Base-by-base conservation (phyloP, 2,113 vertebrate genomes). In the Caretta caretta region DNA sequence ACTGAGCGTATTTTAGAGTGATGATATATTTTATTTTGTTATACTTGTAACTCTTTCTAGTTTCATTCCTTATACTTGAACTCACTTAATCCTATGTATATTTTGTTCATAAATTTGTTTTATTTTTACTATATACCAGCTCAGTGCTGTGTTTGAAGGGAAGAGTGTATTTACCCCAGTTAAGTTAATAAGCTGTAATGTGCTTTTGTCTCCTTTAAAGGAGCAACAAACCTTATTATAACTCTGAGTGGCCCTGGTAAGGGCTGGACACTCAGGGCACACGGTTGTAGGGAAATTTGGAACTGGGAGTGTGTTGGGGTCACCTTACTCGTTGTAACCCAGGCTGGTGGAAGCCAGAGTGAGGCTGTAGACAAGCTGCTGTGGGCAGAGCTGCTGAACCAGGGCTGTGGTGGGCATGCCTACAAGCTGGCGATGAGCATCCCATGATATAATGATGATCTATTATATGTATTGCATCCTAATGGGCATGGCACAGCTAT, bases 401-500 rank as follows among this genome's bases (percentile, higher is more conserved):
- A n/a, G 2, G 62, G 35, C 62, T 69, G 62, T 38, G 65, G 38
- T 19, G 16, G n/a, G 65, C 8, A 38, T 22, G 35, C 8, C 3
- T 69, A 17, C 35, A 69, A 69, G 10, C 65, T 72, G n/a, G 19
- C 65, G 22, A 8, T 38, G n/a, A 72, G 65, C 65, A 38, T 72
- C 65, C 9, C n/a, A 38, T 38, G 65, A 22, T 72, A 38, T 72
- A 72, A 72, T 38, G 35, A 38, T 72, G 19, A 72, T 38, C n/a
- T 20, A 17, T 69, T 69, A n/a, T 17, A n/a, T 19, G 17, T 10
- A 69, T n/a, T 69, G 65, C 50, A 90, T 79, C 89, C 92, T 92
- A 96, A 97, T 95, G 91, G 78, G 86, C 3, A 91, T 95, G 93
- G 79, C 90, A 93, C 35, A 20, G n/a, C n/a, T 72, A 38, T 9